phyloP scores from a whole-genome alignment of 2,797 vertebrate genomes.

The Rachycentron canadum region DNA sequence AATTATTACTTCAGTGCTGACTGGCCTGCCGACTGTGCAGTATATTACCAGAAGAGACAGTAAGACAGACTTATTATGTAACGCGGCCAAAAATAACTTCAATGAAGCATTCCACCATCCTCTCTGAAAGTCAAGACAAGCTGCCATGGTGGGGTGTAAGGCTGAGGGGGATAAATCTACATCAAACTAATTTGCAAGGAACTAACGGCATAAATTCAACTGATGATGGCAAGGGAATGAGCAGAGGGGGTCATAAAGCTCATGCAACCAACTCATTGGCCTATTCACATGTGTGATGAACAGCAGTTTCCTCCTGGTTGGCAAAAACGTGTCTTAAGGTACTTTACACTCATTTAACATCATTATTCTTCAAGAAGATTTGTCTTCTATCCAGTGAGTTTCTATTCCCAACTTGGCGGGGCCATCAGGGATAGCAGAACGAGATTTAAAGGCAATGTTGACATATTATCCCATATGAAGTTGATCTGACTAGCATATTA shows the following conservation, averaged over 20 bases:
- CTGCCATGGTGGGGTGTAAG: constrained; percentile 25
- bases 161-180: constrained; percentile 57
- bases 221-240: constrained; percentile 54
- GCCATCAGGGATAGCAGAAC: not conserved
- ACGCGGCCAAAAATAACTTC: constrained; percentile 61
- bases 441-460: not conserved
- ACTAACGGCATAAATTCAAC: constrained; percentile 45
- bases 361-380: not conserved
- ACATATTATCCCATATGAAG: not conserved
- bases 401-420: not conserved
- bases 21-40: constrained; percentile 47
- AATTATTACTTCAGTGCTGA: constrained; percentile 40
- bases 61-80: constrained; percentile 64
- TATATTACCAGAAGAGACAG: constrained; percentile 52
- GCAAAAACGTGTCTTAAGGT: not conserved
- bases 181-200: constrained; percentile 62
- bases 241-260: constrained; percentile 47
- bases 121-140: constrained; percentile 51
- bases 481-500: too few species aligned
- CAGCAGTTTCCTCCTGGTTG: constrained; percentile 4
- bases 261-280: constrained; percentile 26
- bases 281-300: constrained; percentile 21
- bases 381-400: not conserved
- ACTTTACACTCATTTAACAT: not conserved
- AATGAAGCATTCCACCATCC: constrained; percentile 45